These are phyloP conservation scores for Rhagonycha lutea DNA, from an alignment of 2,888 invertebrate species.

Conservation along the genomic window DNA sequence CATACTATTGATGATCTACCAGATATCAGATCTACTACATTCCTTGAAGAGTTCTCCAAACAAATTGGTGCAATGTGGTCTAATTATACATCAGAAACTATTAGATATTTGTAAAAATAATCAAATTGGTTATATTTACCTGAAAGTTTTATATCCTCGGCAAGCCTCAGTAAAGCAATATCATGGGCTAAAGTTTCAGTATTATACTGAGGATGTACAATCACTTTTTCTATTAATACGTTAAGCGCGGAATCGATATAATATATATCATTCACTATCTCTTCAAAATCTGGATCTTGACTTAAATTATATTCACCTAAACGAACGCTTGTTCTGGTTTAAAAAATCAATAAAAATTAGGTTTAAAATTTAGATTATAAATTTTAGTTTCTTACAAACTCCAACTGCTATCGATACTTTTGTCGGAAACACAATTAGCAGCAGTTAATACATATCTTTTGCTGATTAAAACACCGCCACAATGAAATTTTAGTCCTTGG, in stretches of 20 bases:
- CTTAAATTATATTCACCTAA: slow-evolving; percentile 71
- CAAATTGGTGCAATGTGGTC: slow-evolving; percentile 66
- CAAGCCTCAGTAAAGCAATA: slow-evolving; percentile 71
- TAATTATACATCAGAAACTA: slow-evolving; percentile 38
- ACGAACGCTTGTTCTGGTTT: slow-evolving; percentile 60
- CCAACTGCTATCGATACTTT: neutral
- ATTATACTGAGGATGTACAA: slow-evolving; percentile 68
- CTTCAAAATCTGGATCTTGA: slow-evolving; percentile 63
- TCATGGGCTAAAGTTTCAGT: slow-evolving; percentile 64
- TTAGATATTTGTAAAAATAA: neutral
- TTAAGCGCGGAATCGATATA: slow-evolving; percentile 67
- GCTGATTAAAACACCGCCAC: slow-evolving; percentile 70
- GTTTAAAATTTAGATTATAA: neutral
- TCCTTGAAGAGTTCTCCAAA: slow-evolving; percentile 53
- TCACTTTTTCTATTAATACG: slow-evolving; percentile 64
- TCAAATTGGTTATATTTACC: slow-evolving; percentile 53
- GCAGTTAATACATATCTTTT: slow-evolving; percentile 69
- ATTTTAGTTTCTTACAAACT: neutral
- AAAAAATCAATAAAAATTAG: slow-evolving; percentile 15
- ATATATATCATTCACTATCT: slow-evolving; percentile 45
- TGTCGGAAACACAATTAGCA: slow-evolving; percentile 62
- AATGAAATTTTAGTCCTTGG: slow-evolving; percentile 58
- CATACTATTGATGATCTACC: slow-evolving; percentile 59
- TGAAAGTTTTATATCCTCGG: slow-evolving; percentile 58
- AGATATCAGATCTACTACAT: slow-evolving; percentile 49